Evolutionary conservation across 2,113 vertebrate genomes (phyloP), one percentile per base, ranked within the genome.

Genomic region (Chauna torquata): DNA sequence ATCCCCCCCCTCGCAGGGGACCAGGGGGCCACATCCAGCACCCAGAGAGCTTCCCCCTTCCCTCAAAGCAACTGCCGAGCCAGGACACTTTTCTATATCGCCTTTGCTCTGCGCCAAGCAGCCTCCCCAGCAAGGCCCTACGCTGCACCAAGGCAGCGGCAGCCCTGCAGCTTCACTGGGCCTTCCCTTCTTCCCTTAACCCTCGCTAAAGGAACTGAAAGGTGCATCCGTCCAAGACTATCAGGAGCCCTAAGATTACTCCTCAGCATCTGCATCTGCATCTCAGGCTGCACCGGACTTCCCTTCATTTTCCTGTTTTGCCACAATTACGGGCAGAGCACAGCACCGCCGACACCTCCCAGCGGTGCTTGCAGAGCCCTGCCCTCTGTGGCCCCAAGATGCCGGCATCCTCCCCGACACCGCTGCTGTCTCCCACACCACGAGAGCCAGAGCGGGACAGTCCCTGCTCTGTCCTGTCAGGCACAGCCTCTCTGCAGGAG

Each of bases 321-420:
- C 40, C 22, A 36, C 19, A 58, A 50, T 23, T 36, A 55, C 0
- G 1, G 16, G 55, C 24, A 57, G 45, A 47, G 50, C 47, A 79
- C 0, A 1, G 47, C 38, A 72, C 52, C 32, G 66, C 75, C 1
- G 8, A 27, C 68, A 77, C 11, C 49, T 17, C 50, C 59, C 34
- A 0, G 0, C 32, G 8, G 58, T 58, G 34, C 36, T 78, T 34
- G 74, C 45, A 36, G 68, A 89, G 59, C n/a, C 34, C 20, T 69
- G 49, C 16, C 16, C 36, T 86, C 54, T 15, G 34, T 0, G 1
- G 25, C 0, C 1, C 25, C 2, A 4, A 64, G 50, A 66, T 2
- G 2, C 18, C 40, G 36, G 83, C 22, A 25, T 40, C 30, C 49
- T 81, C 42, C 45, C 8, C 0, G 3, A 40, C 52, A 82, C 32